Base-by-base conservation (phyloP, 1,140 invertebrate genomes). In the Aphis craccivora region DNA sequence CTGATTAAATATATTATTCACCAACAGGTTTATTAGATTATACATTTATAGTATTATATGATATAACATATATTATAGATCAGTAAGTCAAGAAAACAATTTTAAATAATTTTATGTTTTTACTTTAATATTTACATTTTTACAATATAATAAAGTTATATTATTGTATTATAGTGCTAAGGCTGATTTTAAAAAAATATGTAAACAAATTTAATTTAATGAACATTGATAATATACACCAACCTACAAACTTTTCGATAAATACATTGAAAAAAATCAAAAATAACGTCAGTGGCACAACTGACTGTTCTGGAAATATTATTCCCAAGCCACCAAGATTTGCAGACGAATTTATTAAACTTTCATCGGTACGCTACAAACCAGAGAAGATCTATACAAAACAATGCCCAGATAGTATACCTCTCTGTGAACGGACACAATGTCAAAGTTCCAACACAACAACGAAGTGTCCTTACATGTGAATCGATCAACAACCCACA, bases 71-170 rank as follows among this genome's bases (percentile, higher is more conserved):
- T 18, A 53, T 14, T 48, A 48, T 48, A 51, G 3, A 76, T n/a
- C 30, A 76, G 30, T 76, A 76, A 76, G 60, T 76, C 11, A 67
- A 18, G 8, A 23, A n/a, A 1, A n/a, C 14, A 20, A 76, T 76
- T 18, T n/a, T 14, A 76, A 4, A 23, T n/a, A 18, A 18, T 51
- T 51, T 51, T 18, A 76, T 76, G 9, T 76, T 76, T 76, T 76
- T 76, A 76, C 60, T 76, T 76, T n/a, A 76, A n/a, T 76, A 76
- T 76, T 76, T 51, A 51, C 18, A n/a, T 76, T n/a, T 76, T 76
- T 51, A 51, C 18, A 51, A 51, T 51, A 18, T 51, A 51, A 30
- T 9, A 67, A 76, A 30, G n/a, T 76, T 76, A 18, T 76, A n/a
- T n/a, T n/a, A 35, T 76, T 76, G n/a, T 76, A 76, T 35, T 76